phyloP scores from a whole-genome alignment of 2,113 vertebrate genomes.

The Egretta garzetta region DNA sequence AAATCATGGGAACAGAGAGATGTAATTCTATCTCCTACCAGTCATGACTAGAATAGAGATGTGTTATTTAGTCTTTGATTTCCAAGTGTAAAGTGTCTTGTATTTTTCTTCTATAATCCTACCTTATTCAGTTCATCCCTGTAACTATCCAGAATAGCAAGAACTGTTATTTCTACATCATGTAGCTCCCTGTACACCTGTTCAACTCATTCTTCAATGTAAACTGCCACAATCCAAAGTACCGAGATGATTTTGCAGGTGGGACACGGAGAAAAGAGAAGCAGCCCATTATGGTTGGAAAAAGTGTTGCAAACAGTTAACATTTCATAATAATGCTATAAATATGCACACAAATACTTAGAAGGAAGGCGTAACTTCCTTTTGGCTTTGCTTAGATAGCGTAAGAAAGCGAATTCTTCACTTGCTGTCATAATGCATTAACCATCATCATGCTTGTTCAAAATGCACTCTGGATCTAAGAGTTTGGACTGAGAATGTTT shows the following conservation, averaged over 20 bases:
- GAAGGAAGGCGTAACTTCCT: constrained; percentile 8
- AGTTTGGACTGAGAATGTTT: background rate
- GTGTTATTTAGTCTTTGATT: background rate
- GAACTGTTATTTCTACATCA: background rate
- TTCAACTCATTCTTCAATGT: background rate
- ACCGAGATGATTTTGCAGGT: background rate
- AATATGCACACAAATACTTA: background rate
- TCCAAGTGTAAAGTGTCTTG: background rate
- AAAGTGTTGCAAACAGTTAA: background rate
- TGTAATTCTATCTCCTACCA: background rate
- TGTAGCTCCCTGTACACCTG: background rate
- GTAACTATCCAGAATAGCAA: background rate
- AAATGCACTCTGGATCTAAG: background rate
- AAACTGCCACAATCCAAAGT: background rate
- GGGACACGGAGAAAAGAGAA: background rate
- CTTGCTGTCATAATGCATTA: background rate
- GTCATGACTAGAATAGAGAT: background rate
- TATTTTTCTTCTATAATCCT: background rate
- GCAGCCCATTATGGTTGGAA: background rate
- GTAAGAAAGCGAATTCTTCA: background rate
- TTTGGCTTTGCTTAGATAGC: background rate
- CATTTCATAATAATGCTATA: background rate
- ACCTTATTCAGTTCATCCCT: background rate
- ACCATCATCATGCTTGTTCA: background rate
- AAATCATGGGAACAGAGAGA: background rate